phyloP scores from a whole-genome alignment of 1,140 invertebrate genomes.

The Rhopalosiphum maidis region DNA sequence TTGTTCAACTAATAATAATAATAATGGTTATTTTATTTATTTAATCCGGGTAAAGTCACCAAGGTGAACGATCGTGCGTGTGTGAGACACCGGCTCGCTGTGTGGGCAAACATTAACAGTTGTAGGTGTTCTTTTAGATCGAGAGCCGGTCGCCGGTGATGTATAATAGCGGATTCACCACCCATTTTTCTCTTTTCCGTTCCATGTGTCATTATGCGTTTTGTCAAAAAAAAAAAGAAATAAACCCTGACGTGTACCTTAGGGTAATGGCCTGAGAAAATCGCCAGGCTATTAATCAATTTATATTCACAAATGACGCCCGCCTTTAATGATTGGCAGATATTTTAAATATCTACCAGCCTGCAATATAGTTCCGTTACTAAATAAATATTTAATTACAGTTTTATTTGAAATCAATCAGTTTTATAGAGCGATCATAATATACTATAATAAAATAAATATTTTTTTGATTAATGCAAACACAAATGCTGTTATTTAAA shows the following conservation, averaged over 20 bases:
- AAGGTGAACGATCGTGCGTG: constrained; percentile 25
- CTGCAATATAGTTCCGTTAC: not conserved
- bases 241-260: not conserved
- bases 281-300: not conserved
- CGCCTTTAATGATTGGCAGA: not conserved
- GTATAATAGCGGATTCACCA: not conserved
- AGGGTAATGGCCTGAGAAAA: not conserved
- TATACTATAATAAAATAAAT: not conserved
- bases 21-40: constrained; percentile 25
- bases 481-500: not conserved
- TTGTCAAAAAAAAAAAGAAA: not conserved
- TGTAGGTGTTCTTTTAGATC: constrained; percentile 20
- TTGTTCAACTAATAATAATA: not conserved
- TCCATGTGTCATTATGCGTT: not conserved
- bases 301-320: not conserved
- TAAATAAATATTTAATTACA: constrained; percentile 15
- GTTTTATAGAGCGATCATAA: not conserved
- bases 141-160: not conserved
- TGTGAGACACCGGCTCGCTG: constrained; percentile 4
- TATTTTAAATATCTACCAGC: not conserved
- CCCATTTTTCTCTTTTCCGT: not conserved
- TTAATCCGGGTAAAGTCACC: not conserved
- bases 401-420: not conserved
- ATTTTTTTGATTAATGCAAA: not conserved
- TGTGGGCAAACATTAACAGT: constrained; percentile 30